Evolutionary conservation across 2,113 vertebrate species (phyloP).

Genomic region (Rhynchomys soricoides): DNA sequence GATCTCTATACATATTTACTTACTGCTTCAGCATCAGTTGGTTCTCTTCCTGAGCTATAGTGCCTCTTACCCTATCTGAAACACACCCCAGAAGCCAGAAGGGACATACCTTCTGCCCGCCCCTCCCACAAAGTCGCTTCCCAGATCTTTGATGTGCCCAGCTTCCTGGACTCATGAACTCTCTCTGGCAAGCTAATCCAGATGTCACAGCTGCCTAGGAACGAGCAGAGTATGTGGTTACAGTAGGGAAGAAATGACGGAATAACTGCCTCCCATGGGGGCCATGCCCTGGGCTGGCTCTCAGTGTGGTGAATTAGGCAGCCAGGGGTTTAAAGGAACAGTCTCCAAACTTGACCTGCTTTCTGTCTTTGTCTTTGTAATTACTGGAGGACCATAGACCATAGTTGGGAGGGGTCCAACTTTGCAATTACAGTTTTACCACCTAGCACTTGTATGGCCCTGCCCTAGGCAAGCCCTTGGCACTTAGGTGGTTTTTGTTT

Average conservation of each 20-base stretch:
- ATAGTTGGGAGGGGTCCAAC: background rate
- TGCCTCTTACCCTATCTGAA: background rate
- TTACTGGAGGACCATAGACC: background rate
- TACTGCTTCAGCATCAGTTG: background rate
- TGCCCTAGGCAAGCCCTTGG: background rate
- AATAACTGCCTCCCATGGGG: background rate
- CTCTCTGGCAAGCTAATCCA: conserved; percentile 49
- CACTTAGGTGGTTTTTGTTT: background rate
- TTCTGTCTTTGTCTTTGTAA: conserved; percentile 21
- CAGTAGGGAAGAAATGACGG: conserved; percentile 35
- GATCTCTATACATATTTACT: conserved; percentile 51
- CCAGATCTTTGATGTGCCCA: conserved; percentile 40
- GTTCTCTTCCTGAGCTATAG: background rate
- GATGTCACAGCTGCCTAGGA: conserved; percentile 64
- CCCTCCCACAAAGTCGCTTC: background rate
- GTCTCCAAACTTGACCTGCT: background rate
- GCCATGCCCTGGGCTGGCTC: background rate
- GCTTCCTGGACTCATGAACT: conserved; percentile 62
- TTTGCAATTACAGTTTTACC: background rate
- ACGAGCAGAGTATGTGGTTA: conserved; percentile 37
- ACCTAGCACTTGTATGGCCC: background rate
- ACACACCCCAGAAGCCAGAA: conserved; percentile 4
- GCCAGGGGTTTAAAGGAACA: conserved; percentile 3
- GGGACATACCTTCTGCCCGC: background rate
- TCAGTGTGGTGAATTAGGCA: background rate